Percentiles rank a stretch among this genome's conserved stretches.
These are phyloP conservation scores for Amblyopsis rosae DNA, from an alignment of 2,113 vertebrate genomes.

Conservation along the genomic window DNA sequence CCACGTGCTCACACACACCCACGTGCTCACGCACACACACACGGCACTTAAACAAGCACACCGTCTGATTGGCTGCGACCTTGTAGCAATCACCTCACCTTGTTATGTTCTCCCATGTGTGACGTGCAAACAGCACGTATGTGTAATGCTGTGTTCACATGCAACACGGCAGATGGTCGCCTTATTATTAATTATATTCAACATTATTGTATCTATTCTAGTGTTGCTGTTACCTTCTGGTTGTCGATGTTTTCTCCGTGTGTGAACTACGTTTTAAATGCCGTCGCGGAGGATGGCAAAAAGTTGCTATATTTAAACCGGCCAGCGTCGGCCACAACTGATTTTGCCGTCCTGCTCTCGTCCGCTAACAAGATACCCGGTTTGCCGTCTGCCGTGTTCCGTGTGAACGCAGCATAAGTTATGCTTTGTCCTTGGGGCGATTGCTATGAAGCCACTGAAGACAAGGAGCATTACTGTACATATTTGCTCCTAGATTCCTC, in stretches of 20 bases:
- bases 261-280: too few species aligned
- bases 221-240: too few species aligned
- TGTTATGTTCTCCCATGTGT: conserved; percentile 22
- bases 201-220: too few species aligned
- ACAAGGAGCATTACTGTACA: conserved; percentile 54
- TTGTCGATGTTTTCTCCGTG: too few species aligned
- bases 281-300: too few species aligned
- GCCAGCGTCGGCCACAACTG: too few species aligned
- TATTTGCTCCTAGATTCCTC: conserved; percentile 54
- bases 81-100: conserved; percentile 28
- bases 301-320: too few species aligned
- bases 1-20: background rate
- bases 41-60: background rate
- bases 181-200: too few species aligned
- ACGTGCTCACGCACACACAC: background rate
- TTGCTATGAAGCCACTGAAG: conserved; percentile 36
- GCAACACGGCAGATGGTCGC: too few species aligned
- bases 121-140: conserved; percentile 6
- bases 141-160: background rate
- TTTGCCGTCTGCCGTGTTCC: too few species aligned
- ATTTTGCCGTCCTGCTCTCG: too few species aligned
- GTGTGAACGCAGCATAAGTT: background rate
- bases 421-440: conserved; percentile 30
- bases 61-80: conserved; percentile 10
- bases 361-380: too few species aligned